Conservation (phyloP, 2,113 vertebrate species). For the Zosterops hypoxanthus region DNA sequence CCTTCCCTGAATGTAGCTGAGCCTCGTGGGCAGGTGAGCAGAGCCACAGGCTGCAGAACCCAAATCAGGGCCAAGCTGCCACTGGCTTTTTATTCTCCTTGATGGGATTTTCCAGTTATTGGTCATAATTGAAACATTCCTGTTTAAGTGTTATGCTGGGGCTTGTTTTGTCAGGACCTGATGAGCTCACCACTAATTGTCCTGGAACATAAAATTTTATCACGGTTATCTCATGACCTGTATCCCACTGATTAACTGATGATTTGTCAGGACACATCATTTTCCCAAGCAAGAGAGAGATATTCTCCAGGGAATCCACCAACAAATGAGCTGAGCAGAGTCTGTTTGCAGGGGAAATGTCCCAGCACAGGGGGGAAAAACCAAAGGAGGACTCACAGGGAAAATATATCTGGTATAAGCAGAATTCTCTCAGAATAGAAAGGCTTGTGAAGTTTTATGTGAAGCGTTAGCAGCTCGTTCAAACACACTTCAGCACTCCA, state of each 20-base stretch:
- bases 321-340: conserved; percentile 1
- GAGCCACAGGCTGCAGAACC: neutral
- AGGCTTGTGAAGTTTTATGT: conserved; percentile 14
- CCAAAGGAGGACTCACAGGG: neutral
- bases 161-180: neutral
- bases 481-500: neutral
- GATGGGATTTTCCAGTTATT: neutral
- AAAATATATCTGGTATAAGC: conserved; percentile 15
- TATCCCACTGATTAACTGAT: neutral
- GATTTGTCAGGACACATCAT: neutral
- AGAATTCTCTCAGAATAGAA: conserved; percentile 45
- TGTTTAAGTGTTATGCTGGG: neutral
- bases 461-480: conserved; percentile 22
- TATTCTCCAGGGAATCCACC: neutral
- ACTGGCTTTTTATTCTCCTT: rapidly evolving
- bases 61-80: neutral
- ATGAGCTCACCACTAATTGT: neutral
- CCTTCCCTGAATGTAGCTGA: neutral
- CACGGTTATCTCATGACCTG: neutral
- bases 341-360: conserved; percentile 29
- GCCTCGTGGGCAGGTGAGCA: neutral
- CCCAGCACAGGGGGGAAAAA: conserved; percentile 22
- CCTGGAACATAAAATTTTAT: neutral
- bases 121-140: neutral
- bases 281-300: neutral